phyloP scores from a whole-genome alignment of 2,113 vertebrate genomes.

The Sinocyclocheilus grahami region DNA sequence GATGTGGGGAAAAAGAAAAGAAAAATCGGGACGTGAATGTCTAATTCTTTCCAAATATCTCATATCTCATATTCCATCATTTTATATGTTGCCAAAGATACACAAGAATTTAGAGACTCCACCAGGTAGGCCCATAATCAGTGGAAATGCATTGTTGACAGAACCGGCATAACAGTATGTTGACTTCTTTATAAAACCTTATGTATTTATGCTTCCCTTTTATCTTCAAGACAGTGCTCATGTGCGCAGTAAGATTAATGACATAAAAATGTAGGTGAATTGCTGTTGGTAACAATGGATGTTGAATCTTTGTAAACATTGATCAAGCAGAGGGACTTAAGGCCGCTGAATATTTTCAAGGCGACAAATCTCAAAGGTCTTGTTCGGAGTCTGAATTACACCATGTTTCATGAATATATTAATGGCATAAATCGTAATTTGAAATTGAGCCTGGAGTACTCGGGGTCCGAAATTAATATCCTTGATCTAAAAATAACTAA shows the following conservation, averaged over 20 bases:
- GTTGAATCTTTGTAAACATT: neutral
- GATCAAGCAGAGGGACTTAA: neutral
- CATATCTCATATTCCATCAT: too few species aligned
- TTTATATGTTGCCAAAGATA: too few species aligned
- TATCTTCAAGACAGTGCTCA: neutral
- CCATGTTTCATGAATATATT: neutral
- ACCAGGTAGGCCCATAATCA: too few species aligned
- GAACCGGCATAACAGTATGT: too few species aligned
- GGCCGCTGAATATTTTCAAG: too few species aligned
- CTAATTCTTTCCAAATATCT: constrained; percentile 3
- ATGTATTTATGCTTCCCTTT: too few species aligned
- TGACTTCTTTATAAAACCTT: too few species aligned
- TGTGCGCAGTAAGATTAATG: neutral
- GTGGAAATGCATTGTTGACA: too few species aligned
- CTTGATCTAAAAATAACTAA: neutral
- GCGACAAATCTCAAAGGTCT: too few species aligned
- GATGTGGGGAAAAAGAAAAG: neutral
- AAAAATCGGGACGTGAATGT: constrained; percentile 4
- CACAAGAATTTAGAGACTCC: too few species aligned
- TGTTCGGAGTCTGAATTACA: too few species aligned
- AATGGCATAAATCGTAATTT: neutral
- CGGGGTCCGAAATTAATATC: neutral
- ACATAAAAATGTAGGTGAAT: neutral
- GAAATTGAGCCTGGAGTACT: neutral
- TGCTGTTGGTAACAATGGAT: neutral